phyloP scores from a whole-genome alignment of 2,888 invertebrate species.

The Pachycephus smyrnensis region DNA sequence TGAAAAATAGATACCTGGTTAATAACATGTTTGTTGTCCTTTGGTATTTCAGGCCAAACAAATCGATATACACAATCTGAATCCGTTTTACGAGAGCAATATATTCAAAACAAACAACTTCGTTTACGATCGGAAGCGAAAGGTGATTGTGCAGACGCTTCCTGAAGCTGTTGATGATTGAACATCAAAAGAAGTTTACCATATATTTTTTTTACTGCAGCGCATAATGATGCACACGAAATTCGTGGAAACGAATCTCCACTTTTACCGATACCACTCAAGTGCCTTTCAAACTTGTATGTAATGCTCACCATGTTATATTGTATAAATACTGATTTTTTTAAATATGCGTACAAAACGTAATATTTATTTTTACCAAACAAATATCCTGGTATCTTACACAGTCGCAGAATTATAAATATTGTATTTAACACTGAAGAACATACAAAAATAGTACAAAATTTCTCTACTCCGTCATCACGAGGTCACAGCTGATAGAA shows the following conservation, averaged over 20 bases:
- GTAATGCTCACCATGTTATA: background rate
- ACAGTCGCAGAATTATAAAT: background rate
- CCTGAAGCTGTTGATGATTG: slow-evolving; percentile 70
- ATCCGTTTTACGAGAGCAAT: slow-evolving; percentile 91
- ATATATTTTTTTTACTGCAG: background rate
- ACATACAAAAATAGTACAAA: background rate
- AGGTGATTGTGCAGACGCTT: slow-evolving; percentile 85
- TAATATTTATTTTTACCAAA: background rate
- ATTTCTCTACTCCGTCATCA: background rate
- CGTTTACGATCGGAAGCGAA: slow-evolving; percentile 84
- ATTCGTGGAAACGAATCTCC: background rate
- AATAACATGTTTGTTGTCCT: background rate
- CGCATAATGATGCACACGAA: background rate
- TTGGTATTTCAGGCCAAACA: slow-evolving; percentile 82
- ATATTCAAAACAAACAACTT: slow-evolving; percentile 92
- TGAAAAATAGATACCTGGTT: background rate
- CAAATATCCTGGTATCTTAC: background rate
- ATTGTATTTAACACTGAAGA: background rate
- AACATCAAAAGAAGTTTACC: slow-evolving; percentile 9
- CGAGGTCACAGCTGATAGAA: background rate
- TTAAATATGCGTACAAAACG: background rate
- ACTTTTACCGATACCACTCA: background rate
- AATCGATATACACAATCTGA: slow-evolving; percentile 89
- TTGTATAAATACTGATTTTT: background rate
- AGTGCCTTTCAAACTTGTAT: background rate